A percentile compares a stretch with the other conserved stretches of the same genome.
Evolutionary conservation across 2,113 vertebrate genomes (phyloP).

Genomic region (Grallaria varia): DNA sequence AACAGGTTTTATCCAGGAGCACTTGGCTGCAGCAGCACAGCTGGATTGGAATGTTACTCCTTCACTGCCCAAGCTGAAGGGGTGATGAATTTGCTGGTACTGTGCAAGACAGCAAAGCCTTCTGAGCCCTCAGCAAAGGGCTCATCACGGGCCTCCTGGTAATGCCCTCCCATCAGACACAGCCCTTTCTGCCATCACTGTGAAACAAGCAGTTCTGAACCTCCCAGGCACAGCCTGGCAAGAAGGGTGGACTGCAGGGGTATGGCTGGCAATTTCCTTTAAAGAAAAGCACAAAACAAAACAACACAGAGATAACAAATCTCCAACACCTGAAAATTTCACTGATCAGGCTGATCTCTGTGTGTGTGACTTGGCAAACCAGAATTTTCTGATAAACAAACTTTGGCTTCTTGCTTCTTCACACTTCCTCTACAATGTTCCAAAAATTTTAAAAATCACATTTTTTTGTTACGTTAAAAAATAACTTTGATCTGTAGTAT

Average conservation of each 20-base stretch:
- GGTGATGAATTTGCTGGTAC: not conserved
- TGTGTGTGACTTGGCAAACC: not conserved
- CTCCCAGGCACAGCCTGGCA: not conserved
- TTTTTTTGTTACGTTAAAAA: not conserved
- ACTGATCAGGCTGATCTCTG: not conserved
- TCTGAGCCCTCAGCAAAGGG: not conserved
- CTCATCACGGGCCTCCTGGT: not conserved
- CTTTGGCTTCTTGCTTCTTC: not conserved
- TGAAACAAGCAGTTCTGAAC: not conserved
- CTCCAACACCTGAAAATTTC: not conserved
- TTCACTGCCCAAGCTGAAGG: not conserved
- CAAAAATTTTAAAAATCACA: rapidly evolving
- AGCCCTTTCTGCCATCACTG: not conserved
- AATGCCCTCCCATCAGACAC: not conserved
- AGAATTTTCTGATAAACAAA: not conserved
- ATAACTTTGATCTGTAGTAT: not conserved
- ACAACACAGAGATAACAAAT: not conserved
- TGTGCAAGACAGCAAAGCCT: not conserved
- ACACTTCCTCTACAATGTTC: not conserved
- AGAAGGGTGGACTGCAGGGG: not conserved
- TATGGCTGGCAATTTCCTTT: not conserved
- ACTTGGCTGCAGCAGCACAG: not conserved
- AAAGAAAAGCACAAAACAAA: not conserved
- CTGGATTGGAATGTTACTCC: not conserved
- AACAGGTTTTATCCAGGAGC: not conserved